Evolutionary conservation across 2,888 invertebrate genomes (phyloP).

Genomic region (Frankliniella intonsa): DNA sequence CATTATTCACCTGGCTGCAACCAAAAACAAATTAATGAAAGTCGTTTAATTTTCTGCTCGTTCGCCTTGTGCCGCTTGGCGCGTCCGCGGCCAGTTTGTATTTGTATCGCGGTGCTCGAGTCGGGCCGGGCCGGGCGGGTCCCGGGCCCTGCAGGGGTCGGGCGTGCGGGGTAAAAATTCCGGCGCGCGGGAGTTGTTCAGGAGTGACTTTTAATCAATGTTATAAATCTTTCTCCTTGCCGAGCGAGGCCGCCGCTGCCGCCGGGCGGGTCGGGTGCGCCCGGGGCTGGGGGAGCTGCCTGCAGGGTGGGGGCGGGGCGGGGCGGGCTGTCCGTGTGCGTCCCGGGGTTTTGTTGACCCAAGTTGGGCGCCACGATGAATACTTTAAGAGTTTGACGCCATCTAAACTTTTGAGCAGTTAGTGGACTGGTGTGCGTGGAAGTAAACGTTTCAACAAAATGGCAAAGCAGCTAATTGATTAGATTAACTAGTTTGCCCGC

Average conservation of each 20-base stretch:
- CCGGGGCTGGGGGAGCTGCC: not conserved
- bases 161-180: conserved; percentile 10
- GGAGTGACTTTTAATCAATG: conserved; percentile 10
- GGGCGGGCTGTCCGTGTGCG: not conserved
- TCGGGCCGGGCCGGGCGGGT: not conserved
- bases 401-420: not conserved
- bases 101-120: not conserved
- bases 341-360: conserved; percentile 10
- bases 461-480: not conserved
- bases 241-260: not conserved
- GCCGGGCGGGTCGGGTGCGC: not conserved
- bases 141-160: not conserved
- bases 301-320: not conserved
- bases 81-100: not conserved
- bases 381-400: conserved; percentile 10
- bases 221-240: not conserved
- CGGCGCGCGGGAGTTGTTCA: not conserved
- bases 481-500: not conserved
- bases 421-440: not conserved
- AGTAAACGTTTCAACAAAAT: conserved; percentile 10
- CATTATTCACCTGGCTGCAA: not conserved
- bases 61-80: no score
- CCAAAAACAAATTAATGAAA: not conserved
- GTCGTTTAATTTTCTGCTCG: not conserved
- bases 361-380: conserved; percentile 6